phyloP scores from a whole-genome alignment of 2,888 invertebrate genomes.

The Drosophila ezoana region DNA sequence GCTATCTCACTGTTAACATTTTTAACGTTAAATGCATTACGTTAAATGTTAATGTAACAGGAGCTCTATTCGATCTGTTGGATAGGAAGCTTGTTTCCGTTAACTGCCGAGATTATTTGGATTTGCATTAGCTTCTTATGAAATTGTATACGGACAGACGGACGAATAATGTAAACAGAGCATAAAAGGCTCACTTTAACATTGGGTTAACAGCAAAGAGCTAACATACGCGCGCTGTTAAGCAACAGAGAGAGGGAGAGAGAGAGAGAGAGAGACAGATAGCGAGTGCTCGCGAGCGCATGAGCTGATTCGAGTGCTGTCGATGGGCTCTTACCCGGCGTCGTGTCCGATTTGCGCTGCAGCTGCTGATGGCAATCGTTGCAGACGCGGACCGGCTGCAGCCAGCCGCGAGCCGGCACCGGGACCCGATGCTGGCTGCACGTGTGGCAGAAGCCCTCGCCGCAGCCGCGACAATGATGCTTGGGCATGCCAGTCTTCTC shows the following conservation, averaged over 20 bases:
- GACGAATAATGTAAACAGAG: too few relatives aligned
- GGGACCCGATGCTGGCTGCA: slow-evolving; percentile 89
- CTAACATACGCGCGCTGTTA: not conserved
- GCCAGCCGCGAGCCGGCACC: slow-evolving; percentile 91
- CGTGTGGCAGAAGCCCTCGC: slow-evolving; percentile 91
- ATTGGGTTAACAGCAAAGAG: not conserved
- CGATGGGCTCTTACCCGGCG: slow-evolving; percentile 69
- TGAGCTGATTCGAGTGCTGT: not conserved
- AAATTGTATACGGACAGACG: too few relatives aligned
- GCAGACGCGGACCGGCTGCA: slow-evolving; percentile 90
- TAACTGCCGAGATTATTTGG: too few relatives aligned
- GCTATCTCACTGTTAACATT: too few relatives aligned
- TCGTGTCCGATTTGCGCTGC: slow-evolving; percentile 71
- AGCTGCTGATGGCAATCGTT: slow-evolving; percentile 87
- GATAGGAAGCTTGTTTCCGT: too few relatives aligned
- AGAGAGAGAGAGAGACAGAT: not conserved
- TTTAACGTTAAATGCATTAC: too few relatives aligned
- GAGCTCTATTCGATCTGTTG: too few relatives aligned
- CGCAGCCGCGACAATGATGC: slow-evolving; percentile 92
- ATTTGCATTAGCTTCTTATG: too few relatives aligned
- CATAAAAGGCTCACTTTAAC: too few relatives aligned
- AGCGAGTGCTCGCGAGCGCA: not conserved
- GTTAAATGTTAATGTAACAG: too few relatives aligned
- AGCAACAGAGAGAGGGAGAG: not conserved
- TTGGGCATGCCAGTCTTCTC: slow-evolving; percentile 87